Evolutionary conservation across 1,140 invertebrate species (phyloP).

Genomic region (Parapsyche elsis): DNA sequence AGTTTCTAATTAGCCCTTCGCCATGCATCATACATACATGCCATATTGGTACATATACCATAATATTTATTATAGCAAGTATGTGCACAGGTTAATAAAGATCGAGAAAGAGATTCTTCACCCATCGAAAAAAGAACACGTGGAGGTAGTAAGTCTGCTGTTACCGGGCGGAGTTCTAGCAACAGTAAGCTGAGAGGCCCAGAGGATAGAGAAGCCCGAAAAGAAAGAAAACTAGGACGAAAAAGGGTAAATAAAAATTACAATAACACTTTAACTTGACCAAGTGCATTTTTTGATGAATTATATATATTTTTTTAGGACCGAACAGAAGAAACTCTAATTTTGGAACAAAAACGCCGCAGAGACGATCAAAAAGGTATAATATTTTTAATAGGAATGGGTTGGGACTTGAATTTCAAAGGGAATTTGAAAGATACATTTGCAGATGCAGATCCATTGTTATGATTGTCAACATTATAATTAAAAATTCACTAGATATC

Average conservation of each 20-base stretch:
- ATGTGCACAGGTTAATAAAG: slow-evolving; percentile 68
- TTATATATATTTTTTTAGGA: slow-evolving; percentile 69
- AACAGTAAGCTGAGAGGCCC: slow-evolving; percentile 67
- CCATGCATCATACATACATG: not conserved
- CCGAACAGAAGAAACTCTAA: slow-evolving; percentile 73
- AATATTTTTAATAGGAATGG: not conserved
- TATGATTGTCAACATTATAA: too few relatives aligned
- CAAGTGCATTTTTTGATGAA: too few relatives aligned
- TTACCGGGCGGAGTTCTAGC: slow-evolving; percentile 70
- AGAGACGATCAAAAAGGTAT: slow-evolving; percentile 81
- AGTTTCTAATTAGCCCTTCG: not conserved
- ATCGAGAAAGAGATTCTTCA: slow-evolving; percentile 57
- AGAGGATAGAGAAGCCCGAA: slow-evolving; percentile 77
- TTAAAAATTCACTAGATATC: too few relatives aligned
- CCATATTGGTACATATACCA: not conserved
- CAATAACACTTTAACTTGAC: not conserved
- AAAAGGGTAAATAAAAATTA: slow-evolving; percentile 71
- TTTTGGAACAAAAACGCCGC: slow-evolving; percentile 76
- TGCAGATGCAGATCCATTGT: too few relatives aligned
- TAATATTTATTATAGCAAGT: slow-evolving; percentile 34
- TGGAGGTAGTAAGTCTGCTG: slow-evolving; percentile 72
- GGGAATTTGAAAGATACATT: too few relatives aligned
- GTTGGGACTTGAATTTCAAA: too few relatives aligned
- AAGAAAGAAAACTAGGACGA: slow-evolving; percentile 79
- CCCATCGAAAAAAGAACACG: slow-evolving; percentile 67